Base-by-base conservation (phyloP, 2,797 vertebrate genomes). In the Chromobotia macracanthus region DNA sequence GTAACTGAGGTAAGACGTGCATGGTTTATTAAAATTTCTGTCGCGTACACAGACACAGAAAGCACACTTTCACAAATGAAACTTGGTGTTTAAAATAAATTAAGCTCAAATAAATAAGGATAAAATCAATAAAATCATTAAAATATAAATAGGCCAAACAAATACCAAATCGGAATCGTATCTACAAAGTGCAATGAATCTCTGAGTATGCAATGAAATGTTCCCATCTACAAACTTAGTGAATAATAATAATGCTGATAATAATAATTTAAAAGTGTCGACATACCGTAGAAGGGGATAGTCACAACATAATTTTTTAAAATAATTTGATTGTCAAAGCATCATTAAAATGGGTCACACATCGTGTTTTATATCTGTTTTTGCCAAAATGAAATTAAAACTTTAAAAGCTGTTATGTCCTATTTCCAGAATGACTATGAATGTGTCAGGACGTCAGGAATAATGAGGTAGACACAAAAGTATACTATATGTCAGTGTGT, bases 1-100 rank as follows among this genome's bases (percentile, higher is more conserved):
- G 89, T 86, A 85, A 75, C 82, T 89, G 93, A 93, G 93, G 94
- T 95, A 95, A 95, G 95, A 96, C 96, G 95, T 96, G 95, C 95
- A 95, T 91, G 92, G 89, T 96, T 97, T 96, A 96, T 96, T 97
- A 91, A 91, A 94, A 92, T 93, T 95, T 94, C 93, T 94, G 94
- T 90, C 93, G 91, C 92, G 93, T 95, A 95, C 94, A 96, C 91
- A 93, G 94, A 96, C 94, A 95, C 94, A 94, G 89, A 89, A 92
- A 94, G 90, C 91, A 94, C 93, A 93, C 91, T 87, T 89, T 90
- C 92, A 94, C 93, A 93, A 93, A 94, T 91, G 88, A 94, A 92
- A 92, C 87, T 80, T 84, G 56, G 76, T 84, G 81, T 86, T 83
- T 50, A 79, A 89, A 93, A 93, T 93, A 92, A 93, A 90, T 92